phyloP scores from a whole-genome alignment of 2,888 invertebrate species.

The Pyralis farinalis region DNA sequence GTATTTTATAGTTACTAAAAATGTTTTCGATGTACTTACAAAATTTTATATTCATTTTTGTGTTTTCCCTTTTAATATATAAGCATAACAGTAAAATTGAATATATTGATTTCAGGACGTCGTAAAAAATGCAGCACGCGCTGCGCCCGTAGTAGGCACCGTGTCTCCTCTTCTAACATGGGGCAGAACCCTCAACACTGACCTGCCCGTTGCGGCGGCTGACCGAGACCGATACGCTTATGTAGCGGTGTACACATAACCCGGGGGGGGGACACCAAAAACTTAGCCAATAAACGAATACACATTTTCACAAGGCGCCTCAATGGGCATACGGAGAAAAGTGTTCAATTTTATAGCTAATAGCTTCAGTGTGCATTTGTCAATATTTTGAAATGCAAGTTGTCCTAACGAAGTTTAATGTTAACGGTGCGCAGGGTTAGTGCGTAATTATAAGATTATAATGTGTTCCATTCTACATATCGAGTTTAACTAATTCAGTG shows the following conservation, averaged over 20 bases:
- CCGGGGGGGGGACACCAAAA: neutral
- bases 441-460: neutral
- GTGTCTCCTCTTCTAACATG: constrained; percentile 72
- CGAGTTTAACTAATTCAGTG: neutral
- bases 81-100: constrained; percentile 11
- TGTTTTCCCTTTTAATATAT: too few relatives aligned
- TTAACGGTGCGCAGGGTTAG: neutral
- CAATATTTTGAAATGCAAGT: neutral
- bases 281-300: constrained; percentile 1
- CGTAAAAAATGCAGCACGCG: constrained; percentile 65
- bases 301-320: neutral
- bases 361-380: neutral
- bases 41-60: too few relatives aligned
- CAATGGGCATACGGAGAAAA: neutral
- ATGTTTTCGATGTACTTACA: too few relatives aligned
- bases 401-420: neutral
- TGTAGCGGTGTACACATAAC: constrained; percentile 53
- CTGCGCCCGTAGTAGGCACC: constrained; percentile 76
- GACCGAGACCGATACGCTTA: constrained; percentile 56
- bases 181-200: constrained; percentile 73
- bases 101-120: constrained; percentile 50
- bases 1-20: too few relatives aligned
- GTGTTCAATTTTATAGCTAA: neutral
- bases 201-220: constrained; percentile 39
- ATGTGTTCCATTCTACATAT: constrained; percentile 6